A percentile compares a stretch with the other conserved stretches of the same genome.
Conservation (phyloP, 2,797 vertebrate genomes). For the Paedocypris micromegethes region DNA sequence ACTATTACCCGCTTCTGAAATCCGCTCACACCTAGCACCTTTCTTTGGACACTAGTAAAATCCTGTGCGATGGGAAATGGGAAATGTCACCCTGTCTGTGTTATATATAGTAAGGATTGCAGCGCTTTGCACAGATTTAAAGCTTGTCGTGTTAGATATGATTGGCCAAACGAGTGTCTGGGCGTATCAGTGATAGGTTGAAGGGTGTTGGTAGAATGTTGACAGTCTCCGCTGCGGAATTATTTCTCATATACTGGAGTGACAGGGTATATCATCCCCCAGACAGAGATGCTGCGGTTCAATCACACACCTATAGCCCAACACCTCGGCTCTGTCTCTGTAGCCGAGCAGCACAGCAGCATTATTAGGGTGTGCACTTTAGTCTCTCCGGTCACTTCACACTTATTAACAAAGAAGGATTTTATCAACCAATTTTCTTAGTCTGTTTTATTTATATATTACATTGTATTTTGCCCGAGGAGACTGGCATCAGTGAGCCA, state of each 20-base stretch:
- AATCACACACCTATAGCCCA: constrained; percentile 18
- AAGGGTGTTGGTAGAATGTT: constrained; percentile 21
- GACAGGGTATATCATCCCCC: constrained; percentile 19
- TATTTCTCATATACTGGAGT: constrained; percentile 22
- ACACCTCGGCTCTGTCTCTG: constrained; percentile 10
- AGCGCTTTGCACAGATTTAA: neutral
- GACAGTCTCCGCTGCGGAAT: constrained; percentile 8
- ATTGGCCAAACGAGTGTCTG: constrained; percentile 8
- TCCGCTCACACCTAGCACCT: constrained; percentile 12
- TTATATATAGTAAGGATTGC: constrained; percentile 4
- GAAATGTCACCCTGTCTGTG: constrained; percentile 10
- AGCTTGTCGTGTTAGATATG: neutral
- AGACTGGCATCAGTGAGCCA: too few species aligned
- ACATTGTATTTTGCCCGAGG: too few species aligned
- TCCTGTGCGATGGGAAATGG: constrained; percentile 9
- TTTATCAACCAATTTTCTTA: too few species aligned
- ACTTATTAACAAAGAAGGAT: too few species aligned
- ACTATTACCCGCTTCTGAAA: constrained; percentile 36
- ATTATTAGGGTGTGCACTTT: too few species aligned
- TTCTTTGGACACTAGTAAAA: constrained; percentile 1
- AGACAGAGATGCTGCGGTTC: constrained; percentile 30
- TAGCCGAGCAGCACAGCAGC: neutral
- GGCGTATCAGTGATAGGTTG: constrained; percentile 10
- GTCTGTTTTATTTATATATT: too few species aligned
- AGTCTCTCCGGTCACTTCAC: too few species aligned